Evolutionary conservation across 1,140 invertebrate species (phyloP), one percentile per base, ranked within the genome.

Genomic region (Scaptomyza pallida): DNA sequence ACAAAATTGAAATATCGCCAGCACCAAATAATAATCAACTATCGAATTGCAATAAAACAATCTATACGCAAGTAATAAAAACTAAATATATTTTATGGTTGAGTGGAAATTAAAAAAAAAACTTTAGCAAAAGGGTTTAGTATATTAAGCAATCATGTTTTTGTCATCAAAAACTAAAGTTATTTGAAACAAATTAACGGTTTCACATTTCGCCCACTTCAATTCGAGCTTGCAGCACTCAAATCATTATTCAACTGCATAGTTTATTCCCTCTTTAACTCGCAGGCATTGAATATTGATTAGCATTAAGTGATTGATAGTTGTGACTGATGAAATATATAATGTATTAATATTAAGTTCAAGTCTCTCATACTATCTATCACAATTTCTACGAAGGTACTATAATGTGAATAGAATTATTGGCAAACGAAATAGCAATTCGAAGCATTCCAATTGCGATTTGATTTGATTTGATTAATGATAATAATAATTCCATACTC

Each of bases 251-350:
- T 9, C 26, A 30, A 30, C 1, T 6, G 1, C 26, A 8, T 30
- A 30, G 26, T 30, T 30, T 0, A 30, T 30, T 30, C 6, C 5
- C 26, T 30, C 26, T 9, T 8, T 0, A 30, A 30, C 26, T 30
- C 2, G 2, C 2, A 21, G 6, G 26, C 26, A 8, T 30, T 30
- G 26, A 30, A 30, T 37, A 37, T n/a, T 37, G n/a, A 37, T 37
- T n/a, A 37, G 33, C 33, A 13, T 55, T 70, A 43, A 50, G 44
- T 70, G 67, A 70, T 64, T 70, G 67, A 64, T 70, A 33, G 60
- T 35, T 19, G 17, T 33, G 10, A 44, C 30, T 56, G 67, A 70
- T 70, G 55, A 60, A 69, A 55, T 47, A 43, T 41, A 41, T 62
- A 62, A 54, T 69, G 57, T 69, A 70, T 63, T 23, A 64, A 56